Base-by-base conservation (phyloP, 2,888 invertebrate species). In the Drosophila multiciliata region DNA sequence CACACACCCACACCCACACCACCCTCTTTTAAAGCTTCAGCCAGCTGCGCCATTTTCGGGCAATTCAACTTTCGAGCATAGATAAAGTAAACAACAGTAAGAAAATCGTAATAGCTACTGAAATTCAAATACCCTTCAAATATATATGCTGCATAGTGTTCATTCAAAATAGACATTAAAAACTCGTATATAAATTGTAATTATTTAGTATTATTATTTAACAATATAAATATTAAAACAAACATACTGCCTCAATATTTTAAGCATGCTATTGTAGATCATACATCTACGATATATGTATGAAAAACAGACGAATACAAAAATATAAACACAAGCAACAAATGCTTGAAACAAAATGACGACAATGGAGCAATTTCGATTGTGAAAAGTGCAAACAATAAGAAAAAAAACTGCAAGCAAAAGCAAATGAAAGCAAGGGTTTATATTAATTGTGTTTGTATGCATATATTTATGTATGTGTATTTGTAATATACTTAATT, bases 51-150 rank as follows among this genome's bases (percentile, higher is more conserved):
- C 60, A 68, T 65, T 78, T 74, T 78, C 70, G 74, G 73, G 78
- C 82, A 82, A 84, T 81, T 81, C 78, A 79, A 79, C 77, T 71
- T 78, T 72, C 64, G 66, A 63, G 58, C 54, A 62, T 68, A 59
- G 50, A 67, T 48, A 63, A 66, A 60, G 58, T 67, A 73, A 49
- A 17, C 45, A 45, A 15, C 20, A 23, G 20, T 23, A 45, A 15
- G 4, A 8, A 15, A 45, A 23, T 2, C 45, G 15, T 23, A 23
- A 23, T 23, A 45, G 15, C 8, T 15, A 15, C 20, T 15, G 8
- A 15, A 7, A 4, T 8, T 7, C 15, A 23, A 23, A 45, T 45
- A 45, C 45, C 45, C 45, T 45, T 2, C 8, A 45, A 15, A 45
- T 15, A 8, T 15, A 15, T 45, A 20, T 45, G 7, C 45, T 23